Conservation (phyloP, 2,888 invertebrate genomes). For the Aproaerema taeniolella region DNA sequence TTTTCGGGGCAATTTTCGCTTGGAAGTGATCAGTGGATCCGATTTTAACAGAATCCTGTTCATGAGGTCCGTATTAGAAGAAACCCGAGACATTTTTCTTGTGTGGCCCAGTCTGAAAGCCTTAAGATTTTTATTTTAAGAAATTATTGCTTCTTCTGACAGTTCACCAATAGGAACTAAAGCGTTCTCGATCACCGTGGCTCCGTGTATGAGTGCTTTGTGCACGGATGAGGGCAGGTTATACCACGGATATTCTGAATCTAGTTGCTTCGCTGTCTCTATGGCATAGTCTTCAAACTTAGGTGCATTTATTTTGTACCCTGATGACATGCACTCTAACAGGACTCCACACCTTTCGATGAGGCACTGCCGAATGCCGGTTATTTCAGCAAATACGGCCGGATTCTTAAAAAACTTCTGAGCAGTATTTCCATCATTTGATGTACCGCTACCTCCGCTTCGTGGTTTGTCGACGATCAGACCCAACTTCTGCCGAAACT, state of each 20-base stretch:
- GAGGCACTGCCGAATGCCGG: background rate
- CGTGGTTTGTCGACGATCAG: background rate
- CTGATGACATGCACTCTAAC: background rate
- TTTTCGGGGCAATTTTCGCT: background rate
- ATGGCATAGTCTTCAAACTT: background rate
- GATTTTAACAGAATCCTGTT: background rate
- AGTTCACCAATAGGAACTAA: background rate
- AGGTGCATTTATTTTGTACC: background rate
- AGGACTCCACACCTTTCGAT: background rate
- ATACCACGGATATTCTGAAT: background rate
- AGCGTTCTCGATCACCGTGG: background rate
- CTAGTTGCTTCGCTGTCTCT: background rate
- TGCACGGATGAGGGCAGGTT: background rate
- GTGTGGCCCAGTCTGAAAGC: background rate
- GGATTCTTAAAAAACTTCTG: background rate
- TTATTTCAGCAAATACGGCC: background rate
- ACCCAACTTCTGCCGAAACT: background rate
- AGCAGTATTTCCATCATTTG: slow-evolving; percentile 1
- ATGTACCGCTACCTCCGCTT: background rate
- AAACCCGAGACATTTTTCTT: background rate
- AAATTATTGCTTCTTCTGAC: background rate
- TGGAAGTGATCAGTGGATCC: background rate
- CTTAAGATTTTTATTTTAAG: background rate
- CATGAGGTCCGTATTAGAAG: background rate
- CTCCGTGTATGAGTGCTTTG: background rate